Conservation (phyloP, 2,113 vertebrate genomes). For the Brienomyrus brachyistius region DNA sequence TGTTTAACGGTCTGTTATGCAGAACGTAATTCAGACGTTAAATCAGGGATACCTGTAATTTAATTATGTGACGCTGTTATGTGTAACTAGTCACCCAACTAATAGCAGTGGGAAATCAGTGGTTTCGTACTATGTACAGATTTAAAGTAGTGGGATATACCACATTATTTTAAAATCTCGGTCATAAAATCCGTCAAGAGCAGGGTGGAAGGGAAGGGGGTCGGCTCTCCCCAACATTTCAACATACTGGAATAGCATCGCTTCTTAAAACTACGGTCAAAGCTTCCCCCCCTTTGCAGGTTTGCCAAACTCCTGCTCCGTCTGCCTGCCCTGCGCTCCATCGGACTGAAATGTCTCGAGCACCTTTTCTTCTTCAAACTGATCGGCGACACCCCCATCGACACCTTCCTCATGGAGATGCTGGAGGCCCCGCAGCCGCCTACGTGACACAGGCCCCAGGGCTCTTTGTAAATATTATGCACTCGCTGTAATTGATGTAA, state of each 20-base stretch:
- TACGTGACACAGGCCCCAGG: slow-evolving; percentile 67
- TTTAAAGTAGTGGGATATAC: not conserved
- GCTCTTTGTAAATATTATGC: slow-evolving; percentile 55
- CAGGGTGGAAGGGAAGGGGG: not conserved
- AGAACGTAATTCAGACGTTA: too few species aligned
- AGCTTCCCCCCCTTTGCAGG: slow-evolving; percentile 47
- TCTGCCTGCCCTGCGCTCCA: slow-evolving; percentile 84
- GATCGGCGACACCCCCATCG: slow-evolving; percentile 79
- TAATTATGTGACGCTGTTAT: not conserved
- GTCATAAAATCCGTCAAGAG: not conserved
- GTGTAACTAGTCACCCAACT: not conserved
- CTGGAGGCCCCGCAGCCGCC: slow-evolving; percentile 87
- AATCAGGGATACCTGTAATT: not conserved
- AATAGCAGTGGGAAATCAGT: not conserved
- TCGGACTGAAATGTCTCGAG: slow-evolving; percentile 89
- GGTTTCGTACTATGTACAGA: not conserved
- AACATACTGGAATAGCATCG: not conserved
- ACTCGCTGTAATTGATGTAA: slow-evolving; percentile 43
- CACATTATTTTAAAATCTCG: not conserved
- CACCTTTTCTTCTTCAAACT: slow-evolving; percentile 98
- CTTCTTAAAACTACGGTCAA: not conserved
- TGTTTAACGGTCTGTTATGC: too few species aligned
- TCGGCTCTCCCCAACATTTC: not conserved
- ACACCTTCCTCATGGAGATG: slow-evolving; percentile 99
- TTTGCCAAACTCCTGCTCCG: slow-evolving; percentile 89